These are phyloP conservation scores for Scatophagus argus DNA, from an alignment of 2,113 vertebrate species.

Conservation along the genomic window DNA sequence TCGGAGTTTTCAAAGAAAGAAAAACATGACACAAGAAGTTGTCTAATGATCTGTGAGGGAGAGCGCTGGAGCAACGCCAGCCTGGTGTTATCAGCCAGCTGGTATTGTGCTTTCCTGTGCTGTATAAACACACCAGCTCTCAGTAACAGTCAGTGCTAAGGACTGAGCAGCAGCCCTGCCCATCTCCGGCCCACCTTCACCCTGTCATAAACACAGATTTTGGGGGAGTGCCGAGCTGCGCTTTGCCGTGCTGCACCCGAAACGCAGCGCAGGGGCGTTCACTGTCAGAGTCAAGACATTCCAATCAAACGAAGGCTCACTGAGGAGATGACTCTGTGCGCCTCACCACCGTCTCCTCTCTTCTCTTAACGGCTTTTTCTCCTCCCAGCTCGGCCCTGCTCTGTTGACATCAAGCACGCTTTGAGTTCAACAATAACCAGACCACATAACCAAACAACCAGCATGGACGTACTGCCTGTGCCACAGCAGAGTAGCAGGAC, in stretches of 20 bases:
- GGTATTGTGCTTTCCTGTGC: conserved; percentile 77
- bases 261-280: conserved; percentile 65
- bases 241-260: conserved; percentile 49
- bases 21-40: conserved; percentile 39
- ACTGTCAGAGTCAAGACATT: conserved; percentile 68
- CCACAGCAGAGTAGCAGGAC: conserved; percentile 23
- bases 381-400: conserved; percentile 41
- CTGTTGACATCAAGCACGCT: conserved; percentile 68
- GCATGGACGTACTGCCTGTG: conserved; percentile 44
- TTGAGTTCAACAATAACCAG: conserved; percentile 63
- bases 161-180: conserved; percentile 73
- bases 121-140: conserved; percentile 84
- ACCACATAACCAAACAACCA: too few relatives aligned
- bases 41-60: conserved; percentile 29
- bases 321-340: conserved; percentile 46
- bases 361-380: conserved; percentile 33
- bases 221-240: conserved; percentile 72
- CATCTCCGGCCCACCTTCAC: conserved; percentile 74
- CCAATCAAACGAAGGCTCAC: conserved; percentile 60
- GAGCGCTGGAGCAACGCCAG: conserved; percentile 60
- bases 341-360: conserved; percentile 45
- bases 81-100: conserved; percentile 82
- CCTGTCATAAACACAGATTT: conserved; percentile 75
- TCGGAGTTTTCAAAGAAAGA: conserved; percentile 18
- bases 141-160: conserved; percentile 89